Base-by-base conservation (phyloP, 2,113 vertebrate species). In the Maccullochella peelii region DNA sequence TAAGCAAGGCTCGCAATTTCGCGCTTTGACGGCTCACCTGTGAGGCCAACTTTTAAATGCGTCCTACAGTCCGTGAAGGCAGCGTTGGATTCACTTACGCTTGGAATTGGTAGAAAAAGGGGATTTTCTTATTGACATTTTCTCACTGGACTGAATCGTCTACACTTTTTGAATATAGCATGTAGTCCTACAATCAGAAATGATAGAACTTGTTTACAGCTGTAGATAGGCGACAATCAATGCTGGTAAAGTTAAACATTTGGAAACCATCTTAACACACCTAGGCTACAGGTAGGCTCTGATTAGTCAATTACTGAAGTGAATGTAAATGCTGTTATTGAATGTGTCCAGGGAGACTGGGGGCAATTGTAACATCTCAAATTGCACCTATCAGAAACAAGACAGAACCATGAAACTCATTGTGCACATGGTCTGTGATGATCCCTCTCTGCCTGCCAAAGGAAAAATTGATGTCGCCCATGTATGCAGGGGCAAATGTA, bases 41-140 rank as follows among this genome's bases (percentile, higher is more conserved):
- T 33, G 33, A 38, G 1, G 8, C 4, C 14, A 27, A 15, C 18
- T 50, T 40, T 63, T 2, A 59, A 73, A 15, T 27, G 0, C 18
- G 8, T 83, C 79, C 84, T 50, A 79, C 68, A 44, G 38, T 6
- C 44, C 2, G 0, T 79, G 62, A 91, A 91, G 25, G 81, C 44
- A 84, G 10, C 84, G 9, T 61, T 0, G 10, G 49, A 82, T 69
- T 70, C 49, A 61, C 0, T 54, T 20, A n/a, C 1, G 11, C 4
- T 44, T 36, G 27, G 54, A 23, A 47, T 12, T 66, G 57, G 27
- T n/a, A 62, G 65, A 70, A 84, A 65, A 63, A 38, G 20, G 1
- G 72, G 58, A 80, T 42, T 72, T 59, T 74, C 27, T 78, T 68
- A 61, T 72, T 58, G 72, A n/a, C 42, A 61, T 50, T 67, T 30